Evolutionary conservation across 2,888 invertebrate genomes (phyloP).

Genomic region (Halocaridina rubra): DNA sequence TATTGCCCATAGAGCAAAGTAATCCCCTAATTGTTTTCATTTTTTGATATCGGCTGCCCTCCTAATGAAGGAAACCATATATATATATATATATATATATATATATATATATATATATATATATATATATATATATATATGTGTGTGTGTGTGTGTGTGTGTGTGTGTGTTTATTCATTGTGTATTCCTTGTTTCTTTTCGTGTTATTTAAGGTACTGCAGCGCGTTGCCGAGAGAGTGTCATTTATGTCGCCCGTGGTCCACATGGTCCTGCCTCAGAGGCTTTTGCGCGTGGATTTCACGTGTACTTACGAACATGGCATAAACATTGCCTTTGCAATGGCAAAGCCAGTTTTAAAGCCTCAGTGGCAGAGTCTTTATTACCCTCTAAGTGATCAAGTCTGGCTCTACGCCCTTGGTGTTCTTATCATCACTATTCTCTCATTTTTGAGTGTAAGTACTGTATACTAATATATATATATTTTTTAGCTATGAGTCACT

Average conservation of each 20-base stretch:
- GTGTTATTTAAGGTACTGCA: constrained; percentile 6
- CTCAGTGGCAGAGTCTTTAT: constrained; percentile 42
- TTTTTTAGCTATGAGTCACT: no score
- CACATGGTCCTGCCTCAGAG: constrained; percentile 33
- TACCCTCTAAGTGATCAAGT: constrained; percentile 11
- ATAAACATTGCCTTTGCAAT: constrained; percentile 30
- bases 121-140: neutral
- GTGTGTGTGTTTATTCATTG: neutral
- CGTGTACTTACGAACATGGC: constrained; percentile 14
- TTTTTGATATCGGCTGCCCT: no score
- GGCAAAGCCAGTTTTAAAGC: constrained; percentile 27
- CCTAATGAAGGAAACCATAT: no score
- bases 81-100: neutral
- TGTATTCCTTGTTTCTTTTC: neutral
- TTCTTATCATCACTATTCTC: neutral
- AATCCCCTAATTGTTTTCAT: no score
- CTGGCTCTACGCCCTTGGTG: constrained; percentile 9
- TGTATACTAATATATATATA: no score
- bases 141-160: neutral
- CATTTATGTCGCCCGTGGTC: constrained; percentile 34
- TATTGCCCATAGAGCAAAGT: no score
- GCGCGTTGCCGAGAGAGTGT: constrained; percentile 3
- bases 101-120: neutral
- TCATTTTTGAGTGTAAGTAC: neutral
- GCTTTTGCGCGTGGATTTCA: neutral